Evolutionary conservation across 2,797 vertebrate genomes (phyloP).

Genomic region (Gadopsis marmoratus): DNA sequence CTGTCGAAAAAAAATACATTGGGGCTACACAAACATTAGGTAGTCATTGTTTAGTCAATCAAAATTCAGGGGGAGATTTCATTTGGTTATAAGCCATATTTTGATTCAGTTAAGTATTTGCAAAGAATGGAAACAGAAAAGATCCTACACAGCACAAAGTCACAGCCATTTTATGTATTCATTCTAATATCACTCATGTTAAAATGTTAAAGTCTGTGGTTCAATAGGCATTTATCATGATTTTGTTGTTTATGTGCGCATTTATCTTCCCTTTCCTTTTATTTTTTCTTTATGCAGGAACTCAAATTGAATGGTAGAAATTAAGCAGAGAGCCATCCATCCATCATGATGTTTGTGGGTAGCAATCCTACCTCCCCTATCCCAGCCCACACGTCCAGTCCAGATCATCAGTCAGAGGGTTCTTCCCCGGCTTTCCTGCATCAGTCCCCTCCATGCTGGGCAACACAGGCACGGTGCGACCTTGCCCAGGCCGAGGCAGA

Average conservation of each 20-base stretch:
- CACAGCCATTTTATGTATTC: neutral
- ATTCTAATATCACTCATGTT: neutral
- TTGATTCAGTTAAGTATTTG: neutral
- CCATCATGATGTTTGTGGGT: conserved; percentile 66
- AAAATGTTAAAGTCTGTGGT: neutral
- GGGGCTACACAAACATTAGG: neutral
- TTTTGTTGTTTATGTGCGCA: neutral
- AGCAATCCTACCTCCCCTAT: conserved; percentile 63
- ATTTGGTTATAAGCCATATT: neutral
- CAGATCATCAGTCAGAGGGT: conserved; percentile 52
- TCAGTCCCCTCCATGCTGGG: conserved; percentile 76
- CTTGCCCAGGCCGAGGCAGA: conserved; percentile 77
- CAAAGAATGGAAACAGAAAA: neutral
- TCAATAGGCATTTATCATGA: neutral
- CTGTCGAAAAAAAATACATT: neutral
- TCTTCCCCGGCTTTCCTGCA: conserved; percentile 13
- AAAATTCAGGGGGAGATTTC: neutral
- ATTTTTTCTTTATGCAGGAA: conserved; percentile 53
- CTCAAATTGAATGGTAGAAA: conserved; percentile 11
- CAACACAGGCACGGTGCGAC: conserved; percentile 71
- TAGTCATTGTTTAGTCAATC: neutral
- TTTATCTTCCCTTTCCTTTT: neutral
- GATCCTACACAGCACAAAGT: neutral
- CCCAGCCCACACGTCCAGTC: conserved; percentile 44
- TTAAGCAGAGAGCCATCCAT: conserved; percentile 24